Evolutionary conservation across 1,140 invertebrate species (phyloP), one percentile per base, ranked within the genome.

Genomic region (Gerris buenoi): DNA sequence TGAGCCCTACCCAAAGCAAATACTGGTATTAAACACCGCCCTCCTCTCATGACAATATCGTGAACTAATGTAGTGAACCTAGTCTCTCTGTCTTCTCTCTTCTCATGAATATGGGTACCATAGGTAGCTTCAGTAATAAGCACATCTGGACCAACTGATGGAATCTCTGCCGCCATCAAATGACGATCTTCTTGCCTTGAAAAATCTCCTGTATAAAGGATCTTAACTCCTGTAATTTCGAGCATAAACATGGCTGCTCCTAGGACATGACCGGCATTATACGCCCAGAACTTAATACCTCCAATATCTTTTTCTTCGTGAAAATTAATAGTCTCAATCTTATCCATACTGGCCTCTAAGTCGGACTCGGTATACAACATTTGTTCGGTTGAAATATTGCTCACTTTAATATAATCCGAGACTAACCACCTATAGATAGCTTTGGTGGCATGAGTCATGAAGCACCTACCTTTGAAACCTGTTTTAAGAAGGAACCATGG

Each of bases 171-270:
- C 1, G 95, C 93, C 93, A 98, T 98, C 70, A 99, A 85, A 86
- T 99, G 97, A 27, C 97, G 81, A 80, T 99, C 97, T 81, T 99
- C 97, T 80, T 98, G 94, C 29, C 97, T 79, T 23, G 95, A 98
- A 77, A 99, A 99, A 75, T 99, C 97, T 0, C 97, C 97, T 0
- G 97, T 99, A 75, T 99, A 99, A 1, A 99, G 78, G 65, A 89
- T 86, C 80, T 95, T 94, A 18, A 97, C 91, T 27, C 95, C 97
- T 64, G 96, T 97, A 70, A 99, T 99, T 84, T 99, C 97, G 67
- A 99, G 95, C 94, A 99, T 98, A 75, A 99, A 99, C 97, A 99
- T 99, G 27, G 96, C 96, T 5, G 97, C 97, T 0, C 97, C 97
- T 0, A 99, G 79, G 0, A 99, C 97, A 79, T 99, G 97, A 0